These are phyloP conservation scores for Drosophila arawakana DNA, from an alignment of 1,140 invertebrate species.

Conservation along the genomic window DNA sequence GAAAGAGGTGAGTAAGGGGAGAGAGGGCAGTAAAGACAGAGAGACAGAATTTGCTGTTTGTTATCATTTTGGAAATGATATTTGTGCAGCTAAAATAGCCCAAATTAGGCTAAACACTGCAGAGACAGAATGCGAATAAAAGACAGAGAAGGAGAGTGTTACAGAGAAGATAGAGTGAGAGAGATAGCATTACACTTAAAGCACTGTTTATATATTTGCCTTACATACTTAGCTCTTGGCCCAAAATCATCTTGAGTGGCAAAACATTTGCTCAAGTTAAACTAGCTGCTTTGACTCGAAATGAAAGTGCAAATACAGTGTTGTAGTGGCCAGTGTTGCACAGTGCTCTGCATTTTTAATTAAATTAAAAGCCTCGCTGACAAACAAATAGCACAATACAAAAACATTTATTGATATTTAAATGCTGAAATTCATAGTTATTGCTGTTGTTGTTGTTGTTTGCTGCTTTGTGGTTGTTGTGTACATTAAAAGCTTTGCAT, in stretches of 20 bases:
- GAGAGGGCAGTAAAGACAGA: slow-evolving; percentile 1
- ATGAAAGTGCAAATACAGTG: slow-evolving; percentile 72
- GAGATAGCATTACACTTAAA: not conserved
- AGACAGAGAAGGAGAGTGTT: too few species aligned
- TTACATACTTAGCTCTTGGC: slow-evolving; percentile 57
- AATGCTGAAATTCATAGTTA: slow-evolving; percentile 53
- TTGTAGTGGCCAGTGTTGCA: slow-evolving; percentile 48
- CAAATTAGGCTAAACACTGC: slow-evolving; percentile 44
- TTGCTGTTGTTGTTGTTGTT: slow-evolving; percentile 19
- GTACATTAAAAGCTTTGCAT: slow-evolving; percentile 82
- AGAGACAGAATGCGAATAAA: too few species aligned
- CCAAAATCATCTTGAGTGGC: slow-evolving; percentile 70
- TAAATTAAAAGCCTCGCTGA: slow-evolving; percentile 77
- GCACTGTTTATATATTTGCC: slow-evolving; percentile 43
- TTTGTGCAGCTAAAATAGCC: slow-evolving; percentile 65
- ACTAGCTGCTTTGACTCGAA: slow-evolving; percentile 39
- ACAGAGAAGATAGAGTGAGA: too few species aligned
- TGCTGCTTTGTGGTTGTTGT: slow-evolving; percentile 54
- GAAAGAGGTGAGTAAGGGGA: not conserved
- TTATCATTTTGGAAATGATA: slow-evolving; percentile 61
- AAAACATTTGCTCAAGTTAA: slow-evolving; percentile 70
- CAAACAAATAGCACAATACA: slow-evolving; percentile 60
- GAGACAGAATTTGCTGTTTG: slow-evolving; percentile 21
- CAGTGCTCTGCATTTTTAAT: slow-evolving; percentile 59
- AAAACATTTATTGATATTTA: slow-evolving; percentile 80